Evolutionary conservation across 2,113 vertebrate genomes (phyloP), one percentile per base, ranked within the genome.

Genomic region (Urocitellus parryii): DNA sequence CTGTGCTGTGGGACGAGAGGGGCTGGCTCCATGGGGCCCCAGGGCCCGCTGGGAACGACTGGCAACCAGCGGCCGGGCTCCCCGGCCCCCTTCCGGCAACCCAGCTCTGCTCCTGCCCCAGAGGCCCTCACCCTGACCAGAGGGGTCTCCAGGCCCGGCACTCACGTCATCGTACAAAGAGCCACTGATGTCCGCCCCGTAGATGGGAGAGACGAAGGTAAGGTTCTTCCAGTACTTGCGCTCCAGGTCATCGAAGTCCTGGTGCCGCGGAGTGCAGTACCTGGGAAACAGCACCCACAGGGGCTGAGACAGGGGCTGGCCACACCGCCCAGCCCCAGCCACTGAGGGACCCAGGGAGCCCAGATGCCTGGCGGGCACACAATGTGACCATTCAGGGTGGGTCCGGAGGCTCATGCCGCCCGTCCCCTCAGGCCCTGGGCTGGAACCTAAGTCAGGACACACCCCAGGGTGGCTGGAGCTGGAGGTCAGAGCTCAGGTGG

Each of bases 181-280:
- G 83, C 99, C 99, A 4, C 99, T 99, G 97, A 99, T 99, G 79
- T 99, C 99, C 0, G 99, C 99, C 8, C 99, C 99, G 0, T 99
- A 99, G 84, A 99, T 99, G 0, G 99, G 99, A 0, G 99, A 99
- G 45, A 99, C 99, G 39, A 99, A 99, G 0, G 99, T 99, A 58
- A 99, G 98, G 74, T 99, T 99, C 98, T 99, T 99, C 99, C 99
- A 99, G 98, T 99, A 99, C 92, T 99, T 99, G 89, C 99, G 99
- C 91, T 99, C 99, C 89, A 99, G 97, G 97, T 99, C 99, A 0
- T 99, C 99, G 34, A 99, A 99, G 92, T 99, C 99, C 97, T 99
- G 99, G 97, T 99, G 99, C 1, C 99, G 99, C 0, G 99, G 99
- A 16, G 99, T 99, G 97, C 99, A 99, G 94, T 99, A 99, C 98